Base-by-base conservation (phyloP, 2,888 invertebrate genomes). In the Drosophila atripex region DNA sequence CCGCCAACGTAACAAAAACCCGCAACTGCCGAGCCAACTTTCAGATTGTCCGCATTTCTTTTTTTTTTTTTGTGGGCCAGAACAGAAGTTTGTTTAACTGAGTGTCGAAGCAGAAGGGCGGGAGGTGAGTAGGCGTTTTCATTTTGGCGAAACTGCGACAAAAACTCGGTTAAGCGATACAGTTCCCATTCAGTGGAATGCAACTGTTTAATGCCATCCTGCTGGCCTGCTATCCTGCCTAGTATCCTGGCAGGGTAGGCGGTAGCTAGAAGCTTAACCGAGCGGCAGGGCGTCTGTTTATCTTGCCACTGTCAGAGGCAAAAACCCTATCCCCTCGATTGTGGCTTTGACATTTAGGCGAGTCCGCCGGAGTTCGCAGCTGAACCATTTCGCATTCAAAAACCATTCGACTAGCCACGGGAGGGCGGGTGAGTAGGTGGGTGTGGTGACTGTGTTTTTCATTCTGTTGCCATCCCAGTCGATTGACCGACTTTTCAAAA, bases 201-300 rank as follows among this genome's bases (percentile, higher is more conserved):
- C 76, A 84, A 73, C 82, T 76, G 83, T 58, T 74, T 76, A 71
- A 78, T 76, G 79, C 57, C 79, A 76, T 49, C 41, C 68, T 45
- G 45, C 28, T 21, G 35, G 25, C 43, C 52, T 16, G 18, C 9
- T 41, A 18, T 2, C 18, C 18, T 41, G 16, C 18, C 43, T 43
- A 18, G 41, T 41, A n/a, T 7, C 39, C n/a, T 8, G 8, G 8
- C 9, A 7, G 18, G 41, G 30, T 28, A 21, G 53, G 21, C 28
- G 32, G 43, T 38, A 43, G 57, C 18, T 21, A 52, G 51, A 18
- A 30, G 18, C 38, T 60, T 65, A 69, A 30, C 58, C 56, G 49
- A 80, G 85, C 86, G 73, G 60, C 73, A 75, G 85, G 78, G 57
- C 65, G 66, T 64, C 80, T 76, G 83, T 82, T 83, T 87, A 79